Base-by-base conservation (phyloP, 2,113 vertebrate genomes). In the Geothlypis trichas region DNA sequence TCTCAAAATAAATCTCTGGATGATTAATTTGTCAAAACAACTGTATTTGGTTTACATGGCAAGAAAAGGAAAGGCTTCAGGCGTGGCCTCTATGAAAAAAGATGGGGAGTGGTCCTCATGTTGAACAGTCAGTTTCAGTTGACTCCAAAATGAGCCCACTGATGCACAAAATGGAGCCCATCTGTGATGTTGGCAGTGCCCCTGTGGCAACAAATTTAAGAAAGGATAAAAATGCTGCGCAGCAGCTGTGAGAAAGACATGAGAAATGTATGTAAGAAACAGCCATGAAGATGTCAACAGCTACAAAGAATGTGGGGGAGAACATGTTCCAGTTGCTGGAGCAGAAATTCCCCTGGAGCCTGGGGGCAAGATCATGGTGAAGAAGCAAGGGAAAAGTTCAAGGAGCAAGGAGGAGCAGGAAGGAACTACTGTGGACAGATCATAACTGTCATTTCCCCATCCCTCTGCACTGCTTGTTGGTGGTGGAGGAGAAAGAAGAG, bases 401-500 rank as follows among this genome's bases (percentile, higher is more conserved):
- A 71, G 27, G 20, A 59, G 10, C 17, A 68, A 59, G 28, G 18
- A 66, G 8, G 15, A 24, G 11, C 11, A 76, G 31, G 41, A 41
- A 44, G 31, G 23, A 88, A 27, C 17, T 31, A 7, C 24, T 80
- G 31, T 27, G 46, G 27, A 44, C 18, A 84, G 23, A 49, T 15
- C 5, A 47, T 27, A 58, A 46, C 3, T 21, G 7, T 39, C 4
- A 10, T 74, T 37, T 74, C 24, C 9, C 15, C 5, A 31, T 18
- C 3, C 2, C 4, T 3, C 28, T 49, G 7, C 23, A 49, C 18
- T 5, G 3, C 14, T 49, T 69, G 9, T 0, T 62, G 28, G 5
- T 42, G 21, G 5, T 20, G 15, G 4, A 42, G 30, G 14, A 58
- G 5, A 8, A 23, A 83, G 22, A 74, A 57, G 22, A 67, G 15